Evolutionary conservation across 1,140 invertebrate genomes (phyloP).

Genomic region (Cecropterus lyciades): DNA sequence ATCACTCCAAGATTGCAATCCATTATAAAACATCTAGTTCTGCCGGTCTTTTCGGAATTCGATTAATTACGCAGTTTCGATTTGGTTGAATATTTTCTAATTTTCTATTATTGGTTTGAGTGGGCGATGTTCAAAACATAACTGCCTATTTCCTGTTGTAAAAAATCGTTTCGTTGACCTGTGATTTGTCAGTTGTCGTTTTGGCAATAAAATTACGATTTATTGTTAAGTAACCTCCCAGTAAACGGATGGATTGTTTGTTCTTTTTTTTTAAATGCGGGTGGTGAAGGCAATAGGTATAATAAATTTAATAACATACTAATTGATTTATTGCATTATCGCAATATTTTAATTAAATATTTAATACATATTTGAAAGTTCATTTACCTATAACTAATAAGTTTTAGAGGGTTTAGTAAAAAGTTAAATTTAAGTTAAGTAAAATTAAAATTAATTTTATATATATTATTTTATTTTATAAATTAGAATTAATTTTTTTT

Average conservation of each 20-base stretch:
- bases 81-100: constrained; percentile 22
- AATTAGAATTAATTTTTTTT: no score
- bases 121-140: constrained; percentile 8
- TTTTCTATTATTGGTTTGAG: background rate
- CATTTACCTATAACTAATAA: no score
- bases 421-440: no score
- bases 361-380: no score
- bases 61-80: constrained; percentile 33
- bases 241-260: background rate
- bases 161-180: constrained; percentile 24
- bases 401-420: no score
- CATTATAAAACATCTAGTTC: constrained; percentile 56
- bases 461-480: no score
- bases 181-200: constrained; percentile 23
- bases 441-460: no score
- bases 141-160: constrained; percentile 21
- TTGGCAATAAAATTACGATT: constrained; percentile 9
- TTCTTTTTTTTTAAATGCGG: background rate
- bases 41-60: constrained; percentile 45
- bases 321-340: no score
- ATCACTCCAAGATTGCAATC: constrained; percentile 27
- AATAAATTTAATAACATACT: no score
- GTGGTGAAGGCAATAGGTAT: no score
- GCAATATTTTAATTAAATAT: no score
- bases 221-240: background rate